Evolutionary conservation across 2,888 invertebrate genomes (phyloP).

Genomic region (Cosmorhoe ocellata): DNA sequence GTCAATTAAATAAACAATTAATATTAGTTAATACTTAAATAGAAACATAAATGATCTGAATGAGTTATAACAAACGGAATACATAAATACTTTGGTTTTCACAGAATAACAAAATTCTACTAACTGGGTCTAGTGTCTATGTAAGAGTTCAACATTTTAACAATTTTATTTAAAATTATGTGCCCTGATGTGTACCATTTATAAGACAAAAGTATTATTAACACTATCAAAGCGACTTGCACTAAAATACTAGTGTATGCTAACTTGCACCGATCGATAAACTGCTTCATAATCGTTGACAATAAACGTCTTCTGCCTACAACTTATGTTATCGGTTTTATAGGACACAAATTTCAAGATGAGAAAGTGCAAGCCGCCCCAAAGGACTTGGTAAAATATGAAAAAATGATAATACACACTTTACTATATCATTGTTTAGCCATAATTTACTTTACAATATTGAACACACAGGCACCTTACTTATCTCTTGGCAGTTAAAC

Average conservation of each 20-base stretch:
- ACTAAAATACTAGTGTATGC: not conserved
- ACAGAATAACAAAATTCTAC: conserved; percentile 50
- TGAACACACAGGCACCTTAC: conserved; percentile 80
- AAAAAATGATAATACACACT: conserved; percentile 15
- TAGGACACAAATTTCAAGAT: not conserved
- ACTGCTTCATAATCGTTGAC: no score
- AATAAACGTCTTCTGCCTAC: no score
- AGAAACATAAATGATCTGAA: conserved; percentile 48
- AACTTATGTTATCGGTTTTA: no score
- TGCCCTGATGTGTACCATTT: conserved; percentile 20
- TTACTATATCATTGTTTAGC: conserved; percentile 48
- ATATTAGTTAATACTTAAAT: conserved; percentile 53
- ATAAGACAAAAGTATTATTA: conserved; percentile 21
- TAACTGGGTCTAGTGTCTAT: conserved; percentile 6
- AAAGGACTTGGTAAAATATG: conserved; percentile 1
- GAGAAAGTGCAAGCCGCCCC: conserved; percentile 15
- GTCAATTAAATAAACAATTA: conserved; percentile 51
- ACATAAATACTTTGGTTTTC: conserved; percentile 71
- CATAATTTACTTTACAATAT: conserved; percentile 54
- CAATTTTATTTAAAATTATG: conserved; percentile 22
- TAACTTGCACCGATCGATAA: no score
- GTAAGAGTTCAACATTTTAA: conserved; percentile 17
- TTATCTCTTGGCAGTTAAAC: conserved; percentile 67
- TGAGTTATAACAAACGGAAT: conserved; percentile 54
- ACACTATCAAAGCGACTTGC: conserved; percentile 18